Base-by-base conservation (phyloP, 1,140 invertebrate species). In the Drosophila pseudoobscura region DNA sequence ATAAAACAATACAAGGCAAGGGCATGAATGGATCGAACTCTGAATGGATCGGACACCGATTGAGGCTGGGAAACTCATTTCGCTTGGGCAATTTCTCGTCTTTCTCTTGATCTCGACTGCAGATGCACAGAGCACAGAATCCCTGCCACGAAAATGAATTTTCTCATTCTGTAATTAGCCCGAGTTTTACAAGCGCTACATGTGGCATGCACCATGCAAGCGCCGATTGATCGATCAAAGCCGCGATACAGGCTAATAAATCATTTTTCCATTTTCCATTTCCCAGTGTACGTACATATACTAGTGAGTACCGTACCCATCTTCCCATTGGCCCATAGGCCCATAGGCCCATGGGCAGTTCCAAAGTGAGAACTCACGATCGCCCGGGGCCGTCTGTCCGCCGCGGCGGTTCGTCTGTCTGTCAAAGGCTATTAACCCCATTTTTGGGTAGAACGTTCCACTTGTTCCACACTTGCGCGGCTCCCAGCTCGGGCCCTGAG, bases 181-280 rank as follows among this genome's bases (percentile, higher is more conserved):
- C 6, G 11, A 53, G 69, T 68, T 75, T 75, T 69, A 70, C 66
- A 35, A 65, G 61, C 64, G 31, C 57, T 64, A 58, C 71, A 65
- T 52, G 58, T 26, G 15, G 26, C 29, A 17, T 61, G 62, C 56
- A 59, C 47, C 55, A 68, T 68, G 63, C 63, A 43, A 69, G 65
- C 83, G 83, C 83, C 83, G 83, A 87, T 87, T 87, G 83, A 87
- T 87, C 83, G 83, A 87, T 87, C 83, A 87, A 87, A 88, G 60
- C 78, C 44, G 44, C 49, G 72, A 61, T 56, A 54, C 20, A 55
- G 75, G 53, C 83, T 78, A 82, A 87, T 88, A 80, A 88, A 87
- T 87, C 83, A 88, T 87, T 79, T 88, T 78, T 73, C 66, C 65
- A 78, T 87, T 75, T 73, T 54, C 64, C 15, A 13, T 26, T 49